phyloP scores from a whole-genome alignment of 2,888 invertebrate genomes.

The Leucophora obtusa region DNA sequence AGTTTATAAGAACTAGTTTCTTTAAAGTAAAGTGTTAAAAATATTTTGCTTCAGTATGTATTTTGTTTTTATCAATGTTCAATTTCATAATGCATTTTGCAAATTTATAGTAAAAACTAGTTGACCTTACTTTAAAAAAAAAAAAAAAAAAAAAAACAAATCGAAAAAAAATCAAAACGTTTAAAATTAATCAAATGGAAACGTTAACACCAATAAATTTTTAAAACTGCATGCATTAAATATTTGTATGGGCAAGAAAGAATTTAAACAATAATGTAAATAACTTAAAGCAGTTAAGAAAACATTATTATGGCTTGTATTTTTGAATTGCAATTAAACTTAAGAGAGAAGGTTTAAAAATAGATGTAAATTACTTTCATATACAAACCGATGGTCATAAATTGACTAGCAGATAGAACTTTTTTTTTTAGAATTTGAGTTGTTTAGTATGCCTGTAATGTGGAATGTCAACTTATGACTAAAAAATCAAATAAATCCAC shows the following conservation, averaged over 20 bases:
- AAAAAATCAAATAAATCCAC: too few relatives aligned
- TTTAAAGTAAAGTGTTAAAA: slow-evolving; percentile 31
- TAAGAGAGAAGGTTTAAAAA: too few relatives aligned
- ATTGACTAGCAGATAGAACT: too few relatives aligned
- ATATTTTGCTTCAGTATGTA: slow-evolving; percentile 1
- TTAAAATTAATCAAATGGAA: slow-evolving; percentile 49
- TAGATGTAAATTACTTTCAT: too few relatives aligned
- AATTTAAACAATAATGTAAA: not conserved
- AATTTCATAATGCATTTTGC: not conserved
- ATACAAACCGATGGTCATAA: too few relatives aligned
- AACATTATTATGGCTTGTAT: too few relatives aligned
- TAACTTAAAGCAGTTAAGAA: too few relatives aligned
- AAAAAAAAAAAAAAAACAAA: slow-evolving; percentile 4
- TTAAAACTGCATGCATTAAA: not conserved
- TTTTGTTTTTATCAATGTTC: not conserved
- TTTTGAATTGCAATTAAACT: too few relatives aligned
- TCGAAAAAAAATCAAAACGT: slow-evolving; percentile 7
- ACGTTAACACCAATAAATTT: slow-evolving; percentile 42
- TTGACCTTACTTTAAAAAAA: slow-evolving; percentile 49
- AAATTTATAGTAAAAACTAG: slow-evolving; percentile 23
- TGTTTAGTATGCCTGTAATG: too few relatives aligned
- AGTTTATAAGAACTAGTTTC: not conserved
- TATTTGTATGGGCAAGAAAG: not conserved
- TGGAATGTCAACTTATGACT: too few relatives aligned
- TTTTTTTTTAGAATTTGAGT: too few relatives aligned